These are phyloP conservation scores for Pachydiplax longipennis DNA, from an alignment of 2,888 invertebrate genomes.

Conservation along the genomic window DNA sequence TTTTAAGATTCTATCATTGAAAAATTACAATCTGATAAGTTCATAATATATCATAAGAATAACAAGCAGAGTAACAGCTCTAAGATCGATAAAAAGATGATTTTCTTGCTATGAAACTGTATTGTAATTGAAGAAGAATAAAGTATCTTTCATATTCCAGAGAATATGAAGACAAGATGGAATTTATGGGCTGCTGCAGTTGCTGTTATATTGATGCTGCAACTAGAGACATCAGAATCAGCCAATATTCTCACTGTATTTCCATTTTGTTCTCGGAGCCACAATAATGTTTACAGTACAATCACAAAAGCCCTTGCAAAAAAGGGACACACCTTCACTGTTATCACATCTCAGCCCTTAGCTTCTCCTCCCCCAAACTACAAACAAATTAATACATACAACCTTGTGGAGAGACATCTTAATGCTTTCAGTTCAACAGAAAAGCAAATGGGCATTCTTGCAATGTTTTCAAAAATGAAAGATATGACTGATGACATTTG, in stretches of 20 bases:
- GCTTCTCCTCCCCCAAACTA: constrained; percentile 19
- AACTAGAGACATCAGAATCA: neutral
- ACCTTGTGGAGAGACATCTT: neutral
- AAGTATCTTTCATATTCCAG: neutral
- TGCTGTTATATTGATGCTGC: neutral
- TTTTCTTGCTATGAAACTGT: too few species aligned
- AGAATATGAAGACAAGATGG: neutral
- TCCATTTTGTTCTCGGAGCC: constrained; percentile 33
- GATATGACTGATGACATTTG: constrained; percentile 49
- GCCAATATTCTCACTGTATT: constrained; percentile 37
- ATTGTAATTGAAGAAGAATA: too few species aligned
- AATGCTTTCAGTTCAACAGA: constrained; percentile 2
- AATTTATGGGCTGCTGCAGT: neutral
- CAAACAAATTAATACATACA: constrained; percentile 1
- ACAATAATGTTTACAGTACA: constrained; percentile 36
- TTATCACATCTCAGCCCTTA: constrained; percentile 41
- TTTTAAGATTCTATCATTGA: neutral
- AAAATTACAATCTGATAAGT: neutral
- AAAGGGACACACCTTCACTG: constrained; percentile 47
- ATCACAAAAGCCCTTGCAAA: constrained; percentile 42
- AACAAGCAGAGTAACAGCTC: too few species aligned
- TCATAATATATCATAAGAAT: neutral
- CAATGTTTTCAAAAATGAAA: constrained; percentile 37
- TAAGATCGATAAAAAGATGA: too few species aligned
- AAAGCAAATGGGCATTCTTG: constrained; percentile 3